Evolutionary conservation across 2,888 invertebrate species (phyloP).

Genomic region (Sacculina carcini): DNA sequence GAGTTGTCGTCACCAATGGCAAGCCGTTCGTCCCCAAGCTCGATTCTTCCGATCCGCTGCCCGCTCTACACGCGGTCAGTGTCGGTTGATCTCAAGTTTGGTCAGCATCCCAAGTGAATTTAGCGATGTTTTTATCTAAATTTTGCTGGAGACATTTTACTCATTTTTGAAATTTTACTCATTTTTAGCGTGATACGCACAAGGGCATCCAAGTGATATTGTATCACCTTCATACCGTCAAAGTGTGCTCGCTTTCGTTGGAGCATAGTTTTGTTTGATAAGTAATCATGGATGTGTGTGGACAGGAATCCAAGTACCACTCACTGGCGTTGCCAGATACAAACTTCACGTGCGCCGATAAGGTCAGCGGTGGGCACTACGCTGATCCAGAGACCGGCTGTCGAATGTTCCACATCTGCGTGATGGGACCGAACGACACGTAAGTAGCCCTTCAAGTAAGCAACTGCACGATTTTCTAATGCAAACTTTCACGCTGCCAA

Average conservation of each 20-base stretch:
- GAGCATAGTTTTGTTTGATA: too few species aligned
- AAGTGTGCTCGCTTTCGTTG: too few species aligned
- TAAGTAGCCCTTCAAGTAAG: too few species aligned
- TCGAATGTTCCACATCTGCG: constrained; percentile 20
- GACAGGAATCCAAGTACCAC: constrained; percentile 2
- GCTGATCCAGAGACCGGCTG: constrained; percentile 19
- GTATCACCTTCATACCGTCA: too few species aligned
- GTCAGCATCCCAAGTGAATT: too few species aligned
- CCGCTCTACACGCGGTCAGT: not conserved
- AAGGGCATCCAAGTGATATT: too few species aligned
- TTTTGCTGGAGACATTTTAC: too few species aligned
- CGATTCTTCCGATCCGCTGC: constrained; percentile 1
- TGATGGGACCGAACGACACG: constrained; percentile 15
- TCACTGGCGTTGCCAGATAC: constrained; percentile 15
- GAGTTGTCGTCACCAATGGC: constrained; percentile 16
- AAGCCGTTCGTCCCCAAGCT: constrained; percentile 16
- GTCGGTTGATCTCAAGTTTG: not conserved
- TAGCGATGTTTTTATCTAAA: too few species aligned
- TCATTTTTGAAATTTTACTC: too few species aligned
- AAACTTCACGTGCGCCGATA: constrained; percentile 18
- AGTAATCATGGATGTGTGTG: not conserved
- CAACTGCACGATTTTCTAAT: too few species aligned
- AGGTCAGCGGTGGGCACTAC: constrained; percentile 20
- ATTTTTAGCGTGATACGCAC: too few species aligned
- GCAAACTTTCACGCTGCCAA: too few species aligned